A percentile compares a stretch with the other conserved stretches of the same genome.
phyloP scores from a whole-genome alignment of 2,113 vertebrate genomes.

The Alouatta palliata region DNA sequence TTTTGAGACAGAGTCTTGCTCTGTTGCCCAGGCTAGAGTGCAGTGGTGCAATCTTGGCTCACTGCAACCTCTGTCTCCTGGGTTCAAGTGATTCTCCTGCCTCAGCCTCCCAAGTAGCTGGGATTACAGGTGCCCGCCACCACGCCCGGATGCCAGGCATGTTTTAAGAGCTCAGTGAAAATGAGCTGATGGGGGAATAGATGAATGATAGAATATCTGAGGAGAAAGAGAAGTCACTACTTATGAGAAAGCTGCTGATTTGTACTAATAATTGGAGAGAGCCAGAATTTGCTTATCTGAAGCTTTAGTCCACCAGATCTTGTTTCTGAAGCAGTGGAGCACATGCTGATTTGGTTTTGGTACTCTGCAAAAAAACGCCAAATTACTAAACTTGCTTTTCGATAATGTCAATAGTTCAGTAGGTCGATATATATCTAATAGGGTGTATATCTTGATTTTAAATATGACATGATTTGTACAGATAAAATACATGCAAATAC shows the following conservation, averaged over 20 bases:
- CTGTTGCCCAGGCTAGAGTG: no score
- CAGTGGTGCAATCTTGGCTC: no score
- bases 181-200: background rate
- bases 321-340: background rate
- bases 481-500: background rate
- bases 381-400: slow-evolving; percentile 19
- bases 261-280: background rate
- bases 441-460: background rate
- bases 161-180: background rate
- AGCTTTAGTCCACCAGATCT: background rate
- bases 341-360: background rate
- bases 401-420: background rate
- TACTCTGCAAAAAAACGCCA: background rate
- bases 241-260: background rate
- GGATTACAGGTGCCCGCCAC: no score
- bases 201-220: background rate
- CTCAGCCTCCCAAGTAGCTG: no score
- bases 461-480: background rate
- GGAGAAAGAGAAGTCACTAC: background rate
- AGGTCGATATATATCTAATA: background rate
- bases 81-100: no score
- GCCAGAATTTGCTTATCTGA: background rate
- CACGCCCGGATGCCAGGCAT: background rate
- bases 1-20: no score
- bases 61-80: no score